phyloP scores from a whole-genome alignment of 2,888 invertebrate species.

The Gymnoscelis rufifasciata region DNA sequence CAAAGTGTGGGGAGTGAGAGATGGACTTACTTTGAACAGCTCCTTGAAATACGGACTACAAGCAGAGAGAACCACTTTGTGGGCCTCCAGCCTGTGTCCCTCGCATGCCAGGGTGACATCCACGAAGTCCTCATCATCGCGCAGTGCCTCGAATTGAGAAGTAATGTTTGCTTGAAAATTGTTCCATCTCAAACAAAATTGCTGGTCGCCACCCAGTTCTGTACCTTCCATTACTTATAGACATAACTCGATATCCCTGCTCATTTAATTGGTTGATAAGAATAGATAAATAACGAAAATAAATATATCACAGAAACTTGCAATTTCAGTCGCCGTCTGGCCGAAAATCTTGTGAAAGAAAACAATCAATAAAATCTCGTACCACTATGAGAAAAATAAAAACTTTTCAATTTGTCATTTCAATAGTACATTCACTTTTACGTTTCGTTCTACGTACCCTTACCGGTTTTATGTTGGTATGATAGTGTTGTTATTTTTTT shows the following conservation, averaged over 20 bases:
- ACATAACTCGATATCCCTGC: constrained; percentile 80
- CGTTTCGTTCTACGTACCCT: constrained; percentile 60
- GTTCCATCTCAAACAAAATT: constrained; percentile 94
- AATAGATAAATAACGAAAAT: constrained; percentile 77
- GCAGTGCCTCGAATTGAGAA: constrained; percentile 90
- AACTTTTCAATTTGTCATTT: constrained; percentile 80
- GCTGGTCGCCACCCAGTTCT: constrained; percentile 86
- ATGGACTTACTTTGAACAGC: constrained; percentile 87
- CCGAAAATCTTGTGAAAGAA: constrained; percentile 79
- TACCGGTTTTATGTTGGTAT: constrained; percentile 38
- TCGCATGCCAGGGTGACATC: constrained; percentile 93
- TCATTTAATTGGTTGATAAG: constrained; percentile 79
- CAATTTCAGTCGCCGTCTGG: constrained; percentile 80
- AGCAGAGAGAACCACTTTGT: constrained; percentile 91
- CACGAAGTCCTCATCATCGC: constrained; percentile 92
- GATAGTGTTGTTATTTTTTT: constrained; percentile 4
- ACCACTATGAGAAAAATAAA: constrained; percentile 80
- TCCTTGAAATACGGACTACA: constrained; percentile 94
- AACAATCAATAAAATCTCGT: constrained; percentile 81
- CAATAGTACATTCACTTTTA: constrained; percentile 77
- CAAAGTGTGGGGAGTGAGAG: constrained; percentile 78
- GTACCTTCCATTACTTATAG: constrained; percentile 80
- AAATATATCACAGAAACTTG: constrained; percentile 80
- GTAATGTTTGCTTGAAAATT: constrained; percentile 93
- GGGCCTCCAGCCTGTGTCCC: constrained; percentile 89